A percentile compares a stretch with the other conserved stretches of the same genome.
These are phyloP conservation scores for Drosophila basisetae DNA, from an alignment of 2,888 invertebrate genomes.

Conservation along the genomic window DNA sequence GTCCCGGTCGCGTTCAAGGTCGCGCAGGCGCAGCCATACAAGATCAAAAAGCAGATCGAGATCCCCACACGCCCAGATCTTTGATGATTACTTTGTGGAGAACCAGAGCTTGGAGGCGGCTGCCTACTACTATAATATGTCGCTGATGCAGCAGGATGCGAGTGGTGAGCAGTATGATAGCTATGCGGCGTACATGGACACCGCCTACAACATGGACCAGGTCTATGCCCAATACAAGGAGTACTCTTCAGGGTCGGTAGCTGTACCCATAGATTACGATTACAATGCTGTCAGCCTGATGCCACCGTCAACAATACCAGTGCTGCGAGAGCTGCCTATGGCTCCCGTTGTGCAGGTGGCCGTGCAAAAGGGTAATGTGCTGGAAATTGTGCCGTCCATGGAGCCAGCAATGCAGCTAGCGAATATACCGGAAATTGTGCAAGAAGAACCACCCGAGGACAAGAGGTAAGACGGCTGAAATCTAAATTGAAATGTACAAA, in stretches of 20 bases:
- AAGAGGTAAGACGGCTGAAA: conserved; percentile 40
- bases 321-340: conserved; percentile 80
- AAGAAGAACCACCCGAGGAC: conserved; percentile 52
- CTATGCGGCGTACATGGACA: conserved; percentile 72
- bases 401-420: conserved; percentile 25
- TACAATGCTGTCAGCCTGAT: conserved; percentile 38
- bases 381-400: conserved; percentile 83
- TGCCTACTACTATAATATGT: conserved; percentile 82
- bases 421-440: conserved; percentile 60
- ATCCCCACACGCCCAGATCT: conserved; percentile 46
- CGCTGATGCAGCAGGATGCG: conserved; percentile 58
- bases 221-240: conserved; percentile 75
- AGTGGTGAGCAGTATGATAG: conserved; percentile 71
- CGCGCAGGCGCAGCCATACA: conserved; percentile 42
- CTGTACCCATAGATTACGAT: conserved; percentile 43
- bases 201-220: conserved; percentile 65
- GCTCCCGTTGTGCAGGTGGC: conserved; percentile 75
- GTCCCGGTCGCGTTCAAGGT: conserved; percentile 54
- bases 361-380: conserved; percentile 85
- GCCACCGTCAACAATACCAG: conserved; percentile 28
- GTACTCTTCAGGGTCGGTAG: conserved; percentile 47
- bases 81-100: conserved; percentile 68
- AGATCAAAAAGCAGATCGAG: conserved; percentile 36
- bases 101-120: conserved; percentile 57
- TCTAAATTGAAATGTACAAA: rapidly evolving